A percentile compares a stretch with the other conserved stretches of the same genome.
These are phyloP conservation scores for Bugulina stolonifera DNA, from an alignment of 2,888 invertebrate genomes.

Conservation along the genomic window DNA sequence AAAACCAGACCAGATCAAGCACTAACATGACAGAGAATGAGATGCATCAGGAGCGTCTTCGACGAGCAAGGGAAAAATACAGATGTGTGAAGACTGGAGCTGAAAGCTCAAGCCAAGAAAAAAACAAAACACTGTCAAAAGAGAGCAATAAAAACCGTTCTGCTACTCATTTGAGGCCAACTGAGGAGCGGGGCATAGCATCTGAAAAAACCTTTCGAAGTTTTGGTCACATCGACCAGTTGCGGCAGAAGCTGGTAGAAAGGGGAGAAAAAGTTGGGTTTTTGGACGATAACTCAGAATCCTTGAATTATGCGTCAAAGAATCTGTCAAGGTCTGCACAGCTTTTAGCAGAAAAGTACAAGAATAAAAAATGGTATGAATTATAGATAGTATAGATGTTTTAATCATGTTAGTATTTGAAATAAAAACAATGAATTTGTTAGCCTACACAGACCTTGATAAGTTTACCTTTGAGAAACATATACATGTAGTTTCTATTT, in stretches of 20 bases:
- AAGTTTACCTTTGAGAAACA: too few species aligned
- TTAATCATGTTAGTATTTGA: too few species aligned
- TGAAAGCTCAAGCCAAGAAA: not conserved
- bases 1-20: not conserved
- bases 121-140: not conserved
- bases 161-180: not conserved
- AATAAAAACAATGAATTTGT: too few species aligned
- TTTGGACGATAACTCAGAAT: not conserved
- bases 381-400: too few species aligned
- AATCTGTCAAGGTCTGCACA: not conserved
- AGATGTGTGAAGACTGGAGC: not conserved
- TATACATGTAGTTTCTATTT: too few species aligned
- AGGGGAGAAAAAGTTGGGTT: not conserved
- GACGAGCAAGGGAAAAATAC: not conserved
- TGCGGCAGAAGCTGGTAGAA: constrained; percentile 9
- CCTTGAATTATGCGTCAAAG: not conserved
- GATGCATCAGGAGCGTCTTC: not conserved
- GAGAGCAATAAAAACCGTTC: not conserved
- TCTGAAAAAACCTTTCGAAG: not conserved
- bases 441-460: too few species aligned
- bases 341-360: constrained; percentile 3
- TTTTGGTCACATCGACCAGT: not conserved
- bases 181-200: not conserved
- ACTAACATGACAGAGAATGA: not conserved
- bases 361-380: constrained; percentile 22